A percentile compares a stretch with the other conserved stretches of the same genome.
Conservation (phyloP, 2,888 invertebrate genomes). For the Eupithecia subumbrata region DNA sequence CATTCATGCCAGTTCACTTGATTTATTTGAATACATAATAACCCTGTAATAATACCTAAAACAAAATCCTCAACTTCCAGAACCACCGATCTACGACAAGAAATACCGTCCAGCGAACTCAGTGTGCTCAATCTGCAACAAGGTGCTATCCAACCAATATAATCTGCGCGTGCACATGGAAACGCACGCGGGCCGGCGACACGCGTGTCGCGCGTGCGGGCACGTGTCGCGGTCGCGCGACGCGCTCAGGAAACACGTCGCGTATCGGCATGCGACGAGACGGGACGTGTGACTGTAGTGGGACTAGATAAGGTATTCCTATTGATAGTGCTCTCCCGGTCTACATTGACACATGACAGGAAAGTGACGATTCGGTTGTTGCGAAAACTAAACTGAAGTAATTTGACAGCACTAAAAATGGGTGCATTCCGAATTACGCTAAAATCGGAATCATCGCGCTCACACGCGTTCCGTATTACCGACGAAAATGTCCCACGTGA, state of each 20-base stretch:
- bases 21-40: neutral
- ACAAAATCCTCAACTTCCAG: constrained; percentile 45
- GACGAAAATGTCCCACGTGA: too few relatives aligned
- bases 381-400: too few relatives aligned
- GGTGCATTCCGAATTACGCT: too few relatives aligned
- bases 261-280: constrained; percentile 89
- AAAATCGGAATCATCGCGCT: too few relatives aligned
- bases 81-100: constrained; percentile 63
- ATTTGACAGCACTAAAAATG: too few relatives aligned
- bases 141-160: constrained; percentile 95
- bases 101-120: constrained; percentile 75
- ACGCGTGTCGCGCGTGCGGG: constrained; percentile 93
- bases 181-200: constrained; percentile 94
- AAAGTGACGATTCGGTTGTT: too few relatives aligned
- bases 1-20: neutral
- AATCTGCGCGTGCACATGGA: constrained; percentile 95
- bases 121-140: constrained; percentile 93
- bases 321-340: neutral
- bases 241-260: constrained; percentile 94
- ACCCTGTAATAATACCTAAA: neutral
- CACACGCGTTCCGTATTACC: too few relatives aligned
- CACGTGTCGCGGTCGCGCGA: constrained; percentile 95
- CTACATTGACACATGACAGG: neutral
- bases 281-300: constrained; percentile 42
- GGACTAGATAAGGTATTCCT: neutral